These are phyloP conservation scores for Tiaroga cobitis DNA, from an alignment of 2,797 vertebrate genomes.

Conservation along the genomic window DNA sequence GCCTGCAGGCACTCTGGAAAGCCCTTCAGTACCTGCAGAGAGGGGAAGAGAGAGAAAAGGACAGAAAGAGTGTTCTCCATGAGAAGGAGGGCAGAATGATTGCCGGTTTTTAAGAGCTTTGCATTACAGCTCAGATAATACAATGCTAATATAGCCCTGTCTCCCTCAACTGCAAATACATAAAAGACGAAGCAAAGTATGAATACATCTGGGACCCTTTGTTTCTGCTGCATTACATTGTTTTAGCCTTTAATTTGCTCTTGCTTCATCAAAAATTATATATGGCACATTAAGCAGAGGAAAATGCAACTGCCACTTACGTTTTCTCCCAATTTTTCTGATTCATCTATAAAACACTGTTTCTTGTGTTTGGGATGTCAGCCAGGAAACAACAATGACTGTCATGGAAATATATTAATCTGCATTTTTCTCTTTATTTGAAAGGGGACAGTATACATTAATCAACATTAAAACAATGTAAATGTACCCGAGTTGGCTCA, in stretches of 20 bases:
- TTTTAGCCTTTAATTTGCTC: slow-evolving; percentile 14
- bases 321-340: slow-evolving; percentile 75
- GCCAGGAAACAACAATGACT: slow-evolving; percentile 17
- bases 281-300: slow-evolving; percentile 52
- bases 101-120: slow-evolving; percentile 17
- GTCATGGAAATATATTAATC: neutral
- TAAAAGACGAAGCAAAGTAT: slow-evolving; percentile 31
- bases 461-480: too few relatives aligned
- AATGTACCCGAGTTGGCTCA: too few relatives aligned
- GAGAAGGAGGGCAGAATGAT: slow-evolving; percentile 23
- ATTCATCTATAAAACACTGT: slow-evolving; percentile 16
- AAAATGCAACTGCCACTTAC: slow-evolving; percentile 72
- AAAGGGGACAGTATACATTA: too few relatives aligned
- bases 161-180: slow-evolving; percentile 34
- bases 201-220: neutral
- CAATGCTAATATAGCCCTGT: slow-evolving; percentile 29
- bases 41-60: slow-evolving; percentile 14
- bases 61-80: slow-evolving; percentile 22
- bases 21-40: slow-evolving; percentile 92
- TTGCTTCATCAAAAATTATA: slow-evolving; percentile 45
- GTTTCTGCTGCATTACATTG: slow-evolving; percentile 38
- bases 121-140: slow-evolving; percentile 28
- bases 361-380: slow-evolving; percentile 19
- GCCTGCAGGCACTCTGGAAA: slow-evolving; percentile 99
- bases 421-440: too few relatives aligned